Evolutionary conservation across 2,888 invertebrate genomes (phyloP).

Genomic region (Operophtera brumata): DNA sequence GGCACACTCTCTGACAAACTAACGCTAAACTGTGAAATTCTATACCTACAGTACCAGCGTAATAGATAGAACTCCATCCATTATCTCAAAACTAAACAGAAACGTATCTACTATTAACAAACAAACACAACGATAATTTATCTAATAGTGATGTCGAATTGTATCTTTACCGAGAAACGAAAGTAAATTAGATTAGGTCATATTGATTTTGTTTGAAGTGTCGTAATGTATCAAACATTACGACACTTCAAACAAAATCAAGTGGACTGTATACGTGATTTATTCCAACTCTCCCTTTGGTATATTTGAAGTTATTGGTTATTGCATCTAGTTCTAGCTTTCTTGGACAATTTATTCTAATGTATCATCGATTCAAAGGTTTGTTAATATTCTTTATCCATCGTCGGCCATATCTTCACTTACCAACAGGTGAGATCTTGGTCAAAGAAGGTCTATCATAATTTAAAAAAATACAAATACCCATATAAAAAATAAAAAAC

Average conservation of each 20-base stretch:
- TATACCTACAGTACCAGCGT: conserved; percentile 24
- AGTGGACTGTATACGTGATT: conserved; percentile 1
- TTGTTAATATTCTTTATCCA: too few species aligned
- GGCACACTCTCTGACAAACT: not conserved
- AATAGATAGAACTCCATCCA: conserved; percentile 32
- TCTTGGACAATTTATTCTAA: too few species aligned
- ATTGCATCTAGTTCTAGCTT: too few species aligned
- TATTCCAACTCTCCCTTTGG: not conserved
- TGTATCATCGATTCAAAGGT: too few species aligned
- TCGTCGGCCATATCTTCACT: too few species aligned
- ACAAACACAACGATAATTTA: conserved; percentile 36
- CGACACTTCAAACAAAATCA: conserved; percentile 19
- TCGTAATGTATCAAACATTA: conserved; percentile 15
- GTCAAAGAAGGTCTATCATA: too few species aligned
- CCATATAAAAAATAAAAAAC: too few species aligned
- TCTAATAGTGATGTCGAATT: conserved; percentile 40
- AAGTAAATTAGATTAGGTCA: conserved; percentile 33
- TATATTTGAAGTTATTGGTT: not conserved
- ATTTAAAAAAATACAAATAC: too few species aligned
- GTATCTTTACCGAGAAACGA: conserved; percentile 51
- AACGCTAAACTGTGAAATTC: conserved; percentile 18
- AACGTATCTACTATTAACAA: conserved; percentile 8
- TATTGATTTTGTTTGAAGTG: conserved; percentile 17
- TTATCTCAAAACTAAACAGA: conserved; percentile 40
- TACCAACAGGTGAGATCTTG: too few species aligned